Conservation (phyloP, 2,888 invertebrate species). For the Dryocosmus kuriphilus region DNA sequence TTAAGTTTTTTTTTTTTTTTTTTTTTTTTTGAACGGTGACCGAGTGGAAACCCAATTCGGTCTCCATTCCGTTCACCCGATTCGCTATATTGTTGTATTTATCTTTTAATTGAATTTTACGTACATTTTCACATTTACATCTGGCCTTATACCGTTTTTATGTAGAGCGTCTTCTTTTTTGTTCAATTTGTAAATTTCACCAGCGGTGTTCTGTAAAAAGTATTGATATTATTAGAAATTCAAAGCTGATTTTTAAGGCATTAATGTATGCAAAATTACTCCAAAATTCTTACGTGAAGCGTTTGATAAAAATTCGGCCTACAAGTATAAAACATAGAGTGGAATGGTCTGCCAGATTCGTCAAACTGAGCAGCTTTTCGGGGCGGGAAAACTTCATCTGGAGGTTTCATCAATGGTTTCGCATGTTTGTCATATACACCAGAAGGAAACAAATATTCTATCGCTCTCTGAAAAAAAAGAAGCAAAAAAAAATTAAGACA, state of each 20-base stretch:
- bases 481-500: slow-evolving; percentile 43
- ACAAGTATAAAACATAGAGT: slow-evolving; percentile 94
- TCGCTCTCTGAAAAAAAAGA: slow-evolving; percentile 72
- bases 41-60: no score
- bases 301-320: slow-evolving; percentile 91
- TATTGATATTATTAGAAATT: slow-evolving; percentile 38
- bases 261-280: slow-evolving; percentile 22
- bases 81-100: no score
- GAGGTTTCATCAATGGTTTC: slow-evolving; percentile 93
- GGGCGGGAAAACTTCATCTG: slow-evolving; percentile 90
- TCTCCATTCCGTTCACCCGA: no score
- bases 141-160: slow-evolving; percentile 81
- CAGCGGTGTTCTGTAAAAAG: slow-evolving; percentile 82
- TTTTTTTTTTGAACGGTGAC: no score
- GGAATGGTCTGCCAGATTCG: slow-evolving; percentile 92
- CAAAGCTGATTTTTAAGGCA: slow-evolving; percentile 21
- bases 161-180: slow-evolving; percentile 85
- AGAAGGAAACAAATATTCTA: slow-evolving; percentile 97
- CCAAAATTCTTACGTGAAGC: slow-evolving; percentile 83
- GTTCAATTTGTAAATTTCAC: slow-evolving; percentile 83
- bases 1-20: no score
- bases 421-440: slow-evolving; percentile 92
- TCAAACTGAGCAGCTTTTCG: slow-evolving; percentile 95
- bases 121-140: slow-evolving; percentile 82
- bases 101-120: slow-evolving; percentile 62